These are phyloP conservation scores for Drosophila bocki DNA, from an alignment of 1,140 invertebrate genomes.

Conservation along the genomic window DNA sequence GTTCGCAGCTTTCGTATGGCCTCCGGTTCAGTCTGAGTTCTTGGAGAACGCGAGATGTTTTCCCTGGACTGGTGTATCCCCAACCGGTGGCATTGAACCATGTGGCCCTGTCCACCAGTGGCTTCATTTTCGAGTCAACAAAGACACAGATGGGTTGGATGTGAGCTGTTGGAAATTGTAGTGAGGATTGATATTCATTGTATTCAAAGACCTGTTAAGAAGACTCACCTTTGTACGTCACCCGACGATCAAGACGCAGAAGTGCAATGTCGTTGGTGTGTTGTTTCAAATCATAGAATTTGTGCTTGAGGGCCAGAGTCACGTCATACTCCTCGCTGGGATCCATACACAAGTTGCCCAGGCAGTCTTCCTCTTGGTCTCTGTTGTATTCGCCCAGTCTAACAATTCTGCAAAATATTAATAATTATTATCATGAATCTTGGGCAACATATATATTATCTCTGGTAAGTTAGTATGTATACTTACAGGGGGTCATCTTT, in stretches of 20 bases:
- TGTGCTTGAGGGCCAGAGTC: background rate
- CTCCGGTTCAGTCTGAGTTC: background rate
- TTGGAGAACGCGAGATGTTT: background rate
- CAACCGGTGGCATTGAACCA: constrained; percentile 16
- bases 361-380: background rate
- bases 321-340: background rate
- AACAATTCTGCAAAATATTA: background rate
- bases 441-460: too few relatives aligned
- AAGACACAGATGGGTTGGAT: constrained; percentile 26
- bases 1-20: background rate
- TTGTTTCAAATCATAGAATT: background rate
- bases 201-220: background rate
- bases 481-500: background rate
- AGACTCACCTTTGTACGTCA: constrained; percentile 1
- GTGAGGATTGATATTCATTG: too few relatives aligned
- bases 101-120: background rate
- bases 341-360: background rate
- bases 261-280: constrained; percentile 11
- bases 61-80: background rate
- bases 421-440: too few relatives aligned
- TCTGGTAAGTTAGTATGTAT: too few relatives aligned
- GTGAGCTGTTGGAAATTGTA: background rate
- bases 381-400: constrained; percentile 15
- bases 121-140: background rate
- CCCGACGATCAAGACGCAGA: constrained; percentile 3